Evolutionary conservation across 1,140 invertebrate genomes (phyloP), one percentile per base, ranked within the genome.

Genomic region (Drosophila melanica): DNA sequence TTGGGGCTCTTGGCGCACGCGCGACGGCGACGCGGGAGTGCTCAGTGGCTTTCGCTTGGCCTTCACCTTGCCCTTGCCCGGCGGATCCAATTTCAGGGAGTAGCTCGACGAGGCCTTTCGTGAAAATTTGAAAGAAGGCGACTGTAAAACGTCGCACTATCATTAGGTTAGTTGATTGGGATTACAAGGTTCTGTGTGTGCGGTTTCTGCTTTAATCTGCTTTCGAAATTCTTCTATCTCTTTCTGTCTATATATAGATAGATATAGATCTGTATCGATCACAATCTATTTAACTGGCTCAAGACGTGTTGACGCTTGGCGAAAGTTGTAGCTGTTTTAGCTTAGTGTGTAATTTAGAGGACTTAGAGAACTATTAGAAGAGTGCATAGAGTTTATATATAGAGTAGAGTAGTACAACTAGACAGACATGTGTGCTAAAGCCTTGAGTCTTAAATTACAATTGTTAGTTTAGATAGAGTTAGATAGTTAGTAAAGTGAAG

Each of bases 21-120:
- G 94, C 84, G 96, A 97, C 59, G 98, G 98, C 71, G 97, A 98
- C 16, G 97, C 98, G 50, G 98, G 98, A 33, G 98, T 99, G 69
- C 97, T 98, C 48, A 97, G 93, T 14, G 97, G 97, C 94, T 98
- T 98, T 93, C 95, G 93, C 93, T 96, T 95, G 92, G 95, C 93
- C 92, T 97, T 97, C 84, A 95, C 94, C 92, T 97, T 96, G 92
- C 96, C 95, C 93, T 97, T 96, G 91, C 95, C 96, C 66, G 96
- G 95, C 65, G 96, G 96, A 92, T 98, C 98, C 92, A 98, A 93
- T 94, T 98, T 97, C 77, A 99, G 94, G 79, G 97, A 98, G 93
- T 98, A 98, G 90, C 97, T 98, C 81, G 97, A 98, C 68, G 97
- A 98, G 80, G 98, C 97, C 94, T 99, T 99, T 92, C 98, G 95